Evolutionary conservation across 2,797 vertebrate genomes (phyloP).

Genomic region (Sebastes trivittatus): DNA sequence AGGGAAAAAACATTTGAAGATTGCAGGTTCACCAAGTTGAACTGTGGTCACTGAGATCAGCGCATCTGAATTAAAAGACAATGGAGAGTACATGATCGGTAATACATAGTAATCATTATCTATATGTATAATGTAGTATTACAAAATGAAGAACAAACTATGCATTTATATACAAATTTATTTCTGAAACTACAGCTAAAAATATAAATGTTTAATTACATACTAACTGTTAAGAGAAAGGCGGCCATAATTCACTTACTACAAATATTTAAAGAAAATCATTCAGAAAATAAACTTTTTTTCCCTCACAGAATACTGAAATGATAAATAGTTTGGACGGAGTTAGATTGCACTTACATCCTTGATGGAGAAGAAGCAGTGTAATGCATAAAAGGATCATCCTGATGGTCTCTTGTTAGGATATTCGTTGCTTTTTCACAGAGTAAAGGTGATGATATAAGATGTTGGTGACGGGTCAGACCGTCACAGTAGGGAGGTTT

Average conservation of each 20-base stretch:
- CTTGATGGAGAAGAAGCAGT: conserved; percentile 26
- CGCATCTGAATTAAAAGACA: conserved; percentile 27
- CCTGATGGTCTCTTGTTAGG: background rate
- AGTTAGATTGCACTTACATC: conserved; percentile 24
- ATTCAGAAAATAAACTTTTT: background rate
- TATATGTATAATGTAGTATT: background rate
- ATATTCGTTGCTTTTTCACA: background rate
- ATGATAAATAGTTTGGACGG: background rate
- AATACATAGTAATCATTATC: background rate
- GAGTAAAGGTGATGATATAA: background rate
- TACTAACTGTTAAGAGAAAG: background rate
- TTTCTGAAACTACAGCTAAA: background rate
- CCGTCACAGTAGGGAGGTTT: background rate
- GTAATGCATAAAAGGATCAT: conserved; percentile 17
- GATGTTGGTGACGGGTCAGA: background rate
- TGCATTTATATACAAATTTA: background rate
- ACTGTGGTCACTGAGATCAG: background rate
- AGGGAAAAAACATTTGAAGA: conserved; percentile 1
- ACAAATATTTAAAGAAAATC: background rate
- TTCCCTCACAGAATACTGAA: accelerated
- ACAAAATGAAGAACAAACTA: background rate
- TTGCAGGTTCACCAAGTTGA: conserved; percentile 28
- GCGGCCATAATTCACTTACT: background rate
- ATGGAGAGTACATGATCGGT: background rate
- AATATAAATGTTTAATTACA: background rate